Percentiles rank a stretch among this genome's conserved stretches.
Evolutionary conservation across 2,888 invertebrate genomes (phyloP).

Genomic region (Celastrina argiolus): DNA sequence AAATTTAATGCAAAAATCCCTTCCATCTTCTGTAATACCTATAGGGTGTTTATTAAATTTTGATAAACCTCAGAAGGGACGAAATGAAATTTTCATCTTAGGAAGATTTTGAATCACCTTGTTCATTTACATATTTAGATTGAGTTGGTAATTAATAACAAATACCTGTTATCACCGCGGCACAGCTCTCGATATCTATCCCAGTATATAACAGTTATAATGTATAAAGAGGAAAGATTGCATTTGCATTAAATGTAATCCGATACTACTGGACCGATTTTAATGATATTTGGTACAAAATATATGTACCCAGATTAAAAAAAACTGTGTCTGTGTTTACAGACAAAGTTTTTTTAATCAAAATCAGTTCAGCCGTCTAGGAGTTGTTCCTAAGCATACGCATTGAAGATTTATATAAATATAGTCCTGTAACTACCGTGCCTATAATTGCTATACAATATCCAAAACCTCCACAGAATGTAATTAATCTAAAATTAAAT

Average conservation of each 20-base stretch:
- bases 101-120: neutral
- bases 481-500: neutral
- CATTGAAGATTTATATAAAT: no score
- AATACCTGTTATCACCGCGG: neutral
- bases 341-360: no score
- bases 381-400: no score
- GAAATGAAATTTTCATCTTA: neutral
- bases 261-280: neutral
- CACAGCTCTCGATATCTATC: neutral
- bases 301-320: no score
- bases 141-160: conserved; percentile 12
- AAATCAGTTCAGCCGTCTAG: no score
- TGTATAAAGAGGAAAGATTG: no score
- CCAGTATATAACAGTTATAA: neutral
- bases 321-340: no score
- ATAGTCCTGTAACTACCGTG: no score
- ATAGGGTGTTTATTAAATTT: neutral
- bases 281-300: neutral
- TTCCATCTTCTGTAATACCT: neutral
- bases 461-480: no score
- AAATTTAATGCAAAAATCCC: no score
- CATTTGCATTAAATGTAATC: no score
- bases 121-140: conserved; percentile 18
- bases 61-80: neutral
- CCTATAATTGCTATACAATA: no score